These are phyloP conservation scores for Drosophila siamana DNA, from an alignment of 2,888 invertebrate species.

Conservation along the genomic window DNA sequence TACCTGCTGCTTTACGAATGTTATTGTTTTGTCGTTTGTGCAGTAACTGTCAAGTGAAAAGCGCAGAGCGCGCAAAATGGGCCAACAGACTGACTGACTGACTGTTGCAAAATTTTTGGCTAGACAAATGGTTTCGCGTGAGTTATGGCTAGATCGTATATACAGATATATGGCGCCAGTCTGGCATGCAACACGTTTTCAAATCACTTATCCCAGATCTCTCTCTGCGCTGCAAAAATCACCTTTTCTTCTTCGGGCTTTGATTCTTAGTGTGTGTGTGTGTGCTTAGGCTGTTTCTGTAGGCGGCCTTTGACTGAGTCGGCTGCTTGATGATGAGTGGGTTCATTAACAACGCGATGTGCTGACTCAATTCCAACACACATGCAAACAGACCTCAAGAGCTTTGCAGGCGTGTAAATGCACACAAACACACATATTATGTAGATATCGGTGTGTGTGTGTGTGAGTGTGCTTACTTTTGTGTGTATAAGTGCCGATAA, in stretches of 20 bases:
- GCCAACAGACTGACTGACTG: constrained; percentile 26
- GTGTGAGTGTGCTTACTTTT: not conserved
- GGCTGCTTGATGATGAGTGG: constrained; percentile 58
- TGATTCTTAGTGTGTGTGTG: constrained; percentile 15
- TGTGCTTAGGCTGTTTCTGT: constrained; percentile 28
- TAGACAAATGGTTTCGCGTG: constrained; percentile 58
- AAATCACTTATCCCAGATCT: constrained; percentile 36
- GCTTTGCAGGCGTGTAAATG: constrained; percentile 10
- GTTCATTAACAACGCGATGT: constrained; percentile 46
- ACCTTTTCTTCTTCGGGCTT: constrained; percentile 52
- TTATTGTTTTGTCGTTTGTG: constrained; percentile 24
- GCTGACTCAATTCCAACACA: constrained; percentile 66
- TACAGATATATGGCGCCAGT: constrained; percentile 53
- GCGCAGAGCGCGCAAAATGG: constrained; percentile 32
- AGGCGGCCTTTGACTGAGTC: constrained; percentile 53
- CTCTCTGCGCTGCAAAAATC: constrained; percentile 16
- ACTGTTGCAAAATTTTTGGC: constrained; percentile 57
- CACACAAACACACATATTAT: not conserved
- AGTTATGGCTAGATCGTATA: constrained; percentile 32
- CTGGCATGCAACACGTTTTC: constrained; percentile 43
- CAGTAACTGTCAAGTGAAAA: constrained; percentile 38
- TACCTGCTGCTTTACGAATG: constrained; percentile 13
- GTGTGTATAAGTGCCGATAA: constrained; percentile 61
- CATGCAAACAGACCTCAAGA: constrained; percentile 32
- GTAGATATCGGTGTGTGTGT: not conserved